Evolutionary conservation across 2,113 vertebrate genomes (phyloP).

Genomic region (Elgaria multicarinata): DNA sequence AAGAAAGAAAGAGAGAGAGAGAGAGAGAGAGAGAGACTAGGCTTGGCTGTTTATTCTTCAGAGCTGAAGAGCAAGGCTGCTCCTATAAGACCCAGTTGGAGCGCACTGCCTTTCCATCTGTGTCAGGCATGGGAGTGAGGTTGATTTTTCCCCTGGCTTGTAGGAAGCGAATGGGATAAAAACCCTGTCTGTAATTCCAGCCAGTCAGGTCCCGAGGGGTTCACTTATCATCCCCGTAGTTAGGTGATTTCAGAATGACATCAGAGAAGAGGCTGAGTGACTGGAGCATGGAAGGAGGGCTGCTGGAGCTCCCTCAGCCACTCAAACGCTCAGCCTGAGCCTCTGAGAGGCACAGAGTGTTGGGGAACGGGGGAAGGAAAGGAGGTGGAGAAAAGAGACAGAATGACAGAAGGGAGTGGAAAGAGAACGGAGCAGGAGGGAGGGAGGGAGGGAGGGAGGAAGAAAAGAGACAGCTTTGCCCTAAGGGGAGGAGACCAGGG

Average conservation of each 20-base stretch:
- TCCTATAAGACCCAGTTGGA: slow-evolving; percentile 58
- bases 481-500: slow-evolving; percentile 15
- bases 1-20: slow-evolving; percentile 26
- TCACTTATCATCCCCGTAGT: slow-evolving; percentile 72
- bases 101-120: slow-evolving; percentile 55
- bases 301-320: not conserved
- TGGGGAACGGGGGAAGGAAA: slow-evolving; percentile 6
- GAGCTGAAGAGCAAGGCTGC: slow-evolving; percentile 54
- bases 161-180: slow-evolving; percentile 73
- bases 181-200: slow-evolving; percentile 74
- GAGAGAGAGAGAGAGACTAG: slow-evolving; percentile 14
- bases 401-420: slow-evolving; percentile 13
- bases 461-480: slow-evolving; percentile 34
- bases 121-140: slow-evolving; percentile 69
- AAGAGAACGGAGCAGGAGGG: not conserved
- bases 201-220: slow-evolving; percentile 73
- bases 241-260: slow-evolving; percentile 72
- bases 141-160: slow-evolving; percentile 62
- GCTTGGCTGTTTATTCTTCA: slow-evolving; percentile 35
- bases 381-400: not conserved
- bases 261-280: slow-evolving; percentile 67
- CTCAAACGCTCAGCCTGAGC: not conserved
- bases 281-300: slow-evolving; percentile 20
- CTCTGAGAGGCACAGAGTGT: slow-evolving; percentile 26
- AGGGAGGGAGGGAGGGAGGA: slow-evolving; percentile 30